These are phyloP conservation scores for Semaprochilodus insignis DNA, from an alignment of 2,797 vertebrate species.

Conservation along the genomic window DNA sequence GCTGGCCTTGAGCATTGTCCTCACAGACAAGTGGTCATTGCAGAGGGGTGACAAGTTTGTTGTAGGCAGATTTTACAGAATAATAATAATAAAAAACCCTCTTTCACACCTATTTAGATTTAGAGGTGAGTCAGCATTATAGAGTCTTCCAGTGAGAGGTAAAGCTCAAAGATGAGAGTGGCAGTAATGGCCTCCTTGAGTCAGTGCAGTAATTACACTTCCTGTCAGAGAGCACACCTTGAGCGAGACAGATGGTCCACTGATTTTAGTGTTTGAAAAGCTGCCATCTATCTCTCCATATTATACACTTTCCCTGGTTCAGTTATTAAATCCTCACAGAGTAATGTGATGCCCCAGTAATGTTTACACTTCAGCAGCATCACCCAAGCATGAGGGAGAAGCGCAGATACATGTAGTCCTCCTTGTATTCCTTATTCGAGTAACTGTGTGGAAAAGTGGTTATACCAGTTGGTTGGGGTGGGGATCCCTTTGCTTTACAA, in stretches of 20 bases:
- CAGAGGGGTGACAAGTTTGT: conserved; percentile 32
- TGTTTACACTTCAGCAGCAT: conserved; percentile 11
- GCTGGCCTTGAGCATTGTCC: conserved; percentile 34
- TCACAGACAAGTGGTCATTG: conserved; percentile 36
- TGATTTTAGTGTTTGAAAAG: conserved; percentile 57
- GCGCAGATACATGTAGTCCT: background rate
- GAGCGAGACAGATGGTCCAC: conserved; percentile 58
- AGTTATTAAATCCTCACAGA: conserved; percentile 33
- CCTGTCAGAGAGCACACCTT: conserved; percentile 50
- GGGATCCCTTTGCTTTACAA: too few relatives aligned
- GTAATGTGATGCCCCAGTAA: conserved; percentile 22
- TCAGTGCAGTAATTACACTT: conserved; percentile 40
- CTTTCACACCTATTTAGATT: conserved; percentile 24
- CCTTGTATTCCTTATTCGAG: too few relatives aligned
- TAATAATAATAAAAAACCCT: conserved; percentile 46
- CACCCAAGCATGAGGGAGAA: background rate
- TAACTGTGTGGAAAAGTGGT: too few relatives aligned
- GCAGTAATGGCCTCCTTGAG: conserved; percentile 37
- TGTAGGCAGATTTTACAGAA: conserved; percentile 43
- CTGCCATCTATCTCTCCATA: conserved; percentile 44
- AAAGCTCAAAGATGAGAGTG: conserved; percentile 23
- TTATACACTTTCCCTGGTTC: conserved; percentile 29
- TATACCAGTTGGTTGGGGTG: too few relatives aligned
- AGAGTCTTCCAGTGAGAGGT: conserved; percentile 20
- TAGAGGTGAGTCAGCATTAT: conserved; percentile 39